Conservation (phyloP, 1,140 invertebrate genomes). For the Euglossa dilemma region DNA sequence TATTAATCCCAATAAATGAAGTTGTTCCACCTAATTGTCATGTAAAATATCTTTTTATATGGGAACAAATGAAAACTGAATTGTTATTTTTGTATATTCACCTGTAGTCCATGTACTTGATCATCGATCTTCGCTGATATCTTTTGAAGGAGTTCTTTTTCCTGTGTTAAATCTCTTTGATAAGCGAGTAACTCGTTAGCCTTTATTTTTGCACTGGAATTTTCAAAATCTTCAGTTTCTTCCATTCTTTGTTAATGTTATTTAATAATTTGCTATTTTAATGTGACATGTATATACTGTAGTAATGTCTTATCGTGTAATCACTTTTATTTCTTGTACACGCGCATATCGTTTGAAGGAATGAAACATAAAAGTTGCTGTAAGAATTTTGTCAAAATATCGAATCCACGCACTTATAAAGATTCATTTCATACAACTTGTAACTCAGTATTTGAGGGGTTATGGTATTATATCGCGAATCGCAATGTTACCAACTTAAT, state of each 20-base stretch:
- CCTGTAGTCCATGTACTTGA: conserved; percentile 75
- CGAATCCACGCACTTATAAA: neutral
- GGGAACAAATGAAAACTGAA: neutral
- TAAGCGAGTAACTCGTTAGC: conserved; percentile 45
- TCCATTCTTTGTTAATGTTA: neutral
- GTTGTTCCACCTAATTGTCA: conserved; percentile 71
- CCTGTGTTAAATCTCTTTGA: conserved; percentile 63
- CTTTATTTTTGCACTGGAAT: neutral
- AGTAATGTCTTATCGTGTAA: neutral
- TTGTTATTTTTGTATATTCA: conserved; percentile 38
- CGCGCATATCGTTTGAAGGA: neutral
- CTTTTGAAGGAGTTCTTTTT: conserved; percentile 70
- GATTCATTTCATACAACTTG: neutral
- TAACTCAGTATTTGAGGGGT: neutral
- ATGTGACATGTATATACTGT: neutral
- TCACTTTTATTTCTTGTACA: neutral
- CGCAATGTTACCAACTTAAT: neutral
- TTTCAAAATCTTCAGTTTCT: neutral
- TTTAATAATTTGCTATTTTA: neutral
- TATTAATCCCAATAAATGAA: conserved; percentile 66
- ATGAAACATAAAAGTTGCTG: neutral
- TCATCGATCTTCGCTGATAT: conserved; percentile 71
- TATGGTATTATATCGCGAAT: no score
- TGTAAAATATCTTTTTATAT: conserved; percentile 24
- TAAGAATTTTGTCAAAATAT: neutral